Conservation (phyloP, 2,113 vertebrate genomes). For the Gadus macrocephalus region DNA sequence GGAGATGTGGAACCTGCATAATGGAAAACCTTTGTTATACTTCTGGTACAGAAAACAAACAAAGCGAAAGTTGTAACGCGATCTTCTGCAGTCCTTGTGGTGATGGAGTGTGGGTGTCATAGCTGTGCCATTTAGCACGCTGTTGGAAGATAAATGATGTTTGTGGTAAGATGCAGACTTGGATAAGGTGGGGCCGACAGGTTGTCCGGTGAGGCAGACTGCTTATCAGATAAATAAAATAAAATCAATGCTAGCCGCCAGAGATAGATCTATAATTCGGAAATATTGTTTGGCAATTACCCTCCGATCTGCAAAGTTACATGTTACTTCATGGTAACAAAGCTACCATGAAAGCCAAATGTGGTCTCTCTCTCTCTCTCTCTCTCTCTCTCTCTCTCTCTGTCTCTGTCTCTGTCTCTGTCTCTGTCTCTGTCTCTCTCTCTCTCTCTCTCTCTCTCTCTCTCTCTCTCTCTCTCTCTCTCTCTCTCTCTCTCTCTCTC, state of each 20-base stretch:
- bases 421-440: background rate
- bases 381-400: too few species aligned
- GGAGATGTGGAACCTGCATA: background rate
- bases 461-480: background rate
- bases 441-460: background rate
- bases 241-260: too few species aligned
- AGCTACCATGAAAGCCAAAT: too few species aligned
- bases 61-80: background rate
- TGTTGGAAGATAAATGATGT: background rate
- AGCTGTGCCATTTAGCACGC: background rate
- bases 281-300: too few species aligned
- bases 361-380: too few species aligned
- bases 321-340: too few species aligned
- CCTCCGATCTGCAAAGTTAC: too few species aligned
- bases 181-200: background rate
- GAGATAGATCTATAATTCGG: too few species aligned
- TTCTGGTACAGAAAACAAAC: background rate
- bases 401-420: too few species aligned
- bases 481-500: background rate
- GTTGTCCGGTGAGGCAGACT: background rate
- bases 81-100: too few species aligned
- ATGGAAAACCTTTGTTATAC: background rate
- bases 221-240: background rate
- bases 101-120: too few species aligned
- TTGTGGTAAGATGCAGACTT: background rate